Conservation (phyloP, 2,888 invertebrate genomes). For the Agrochola litura region DNA sequence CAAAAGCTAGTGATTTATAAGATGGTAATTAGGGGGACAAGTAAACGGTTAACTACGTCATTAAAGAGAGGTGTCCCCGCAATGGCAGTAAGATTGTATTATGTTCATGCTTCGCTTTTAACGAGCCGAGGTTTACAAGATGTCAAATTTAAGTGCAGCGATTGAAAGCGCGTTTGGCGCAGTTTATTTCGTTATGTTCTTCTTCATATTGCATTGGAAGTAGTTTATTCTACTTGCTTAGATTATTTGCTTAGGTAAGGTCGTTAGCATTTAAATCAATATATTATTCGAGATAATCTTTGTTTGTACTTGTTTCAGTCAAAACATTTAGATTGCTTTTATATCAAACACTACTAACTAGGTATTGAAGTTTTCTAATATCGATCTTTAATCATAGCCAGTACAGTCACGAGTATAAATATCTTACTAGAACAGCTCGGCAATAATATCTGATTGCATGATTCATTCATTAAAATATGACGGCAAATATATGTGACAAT, state of each 20-base stretch:
- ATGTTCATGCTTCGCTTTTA: conserved; percentile 50
- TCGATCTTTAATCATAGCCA: background rate
- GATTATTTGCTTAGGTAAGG: background rate
- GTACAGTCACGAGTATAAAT: background rate
- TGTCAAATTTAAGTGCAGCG: conserved; percentile 42
- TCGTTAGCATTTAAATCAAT: background rate
- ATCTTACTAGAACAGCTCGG: too few relatives aligned
- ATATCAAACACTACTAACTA: too few relatives aligned
- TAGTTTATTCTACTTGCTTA: background rate
- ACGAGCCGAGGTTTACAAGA: conserved; percentile 44
- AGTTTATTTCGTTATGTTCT: background rate
- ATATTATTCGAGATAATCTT: background rate
- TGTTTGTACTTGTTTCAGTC: background rate
- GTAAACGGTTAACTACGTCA: conserved; percentile 51
- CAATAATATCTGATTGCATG: too few relatives aligned
- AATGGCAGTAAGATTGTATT: conserved; percentile 31
- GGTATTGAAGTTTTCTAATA: background rate
- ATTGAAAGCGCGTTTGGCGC: conserved; percentile 20
- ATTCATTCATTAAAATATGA: too few relatives aligned
- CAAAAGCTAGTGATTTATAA: conserved; percentile 83
- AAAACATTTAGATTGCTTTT: background rate
- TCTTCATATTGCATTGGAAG: background rate
- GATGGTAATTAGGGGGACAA: conserved; percentile 73
- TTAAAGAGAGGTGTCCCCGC: conserved; percentile 47
- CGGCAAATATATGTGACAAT: too few relatives aligned